Base-by-base conservation (phyloP, 2,888 invertebrate species). In the Acronicta leporina region DNA sequence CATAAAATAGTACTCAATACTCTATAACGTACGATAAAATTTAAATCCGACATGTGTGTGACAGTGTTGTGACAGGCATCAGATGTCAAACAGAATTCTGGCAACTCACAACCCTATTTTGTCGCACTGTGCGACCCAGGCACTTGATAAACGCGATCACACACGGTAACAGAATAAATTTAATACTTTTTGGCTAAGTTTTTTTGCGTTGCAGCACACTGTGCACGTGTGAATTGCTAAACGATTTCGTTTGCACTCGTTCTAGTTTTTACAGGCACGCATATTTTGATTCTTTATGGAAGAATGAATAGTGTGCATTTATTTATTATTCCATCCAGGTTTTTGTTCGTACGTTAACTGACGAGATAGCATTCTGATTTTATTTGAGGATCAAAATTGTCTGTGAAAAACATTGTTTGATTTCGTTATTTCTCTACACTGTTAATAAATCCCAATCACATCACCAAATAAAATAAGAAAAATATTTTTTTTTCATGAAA, bases 51-150 rank as follows among this genome's bases (percentile, higher is more conserved):
- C 77, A 59, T 63, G 66, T 64, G 54, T 54, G 60, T 73, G 76
- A 69, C 77, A 57, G 59, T 76, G 69, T 76, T 76, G 46, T 79
- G 76, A 76, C 76, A 76, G 64, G 49, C 58, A 47, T 77, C 74
- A 73, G 51, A 56, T 69, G 62, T 76, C 62, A 78, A 70, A 70
- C 46, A 38, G n/a, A 54, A 60, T 76, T 73, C 63, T 66, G 57
- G 43, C 51, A 66, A 64, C 63, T 33, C 33, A 53, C 73, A 73
- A 45, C 77, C 79, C 79, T 73, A 76, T 59, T 44, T 67, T 68
- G 46, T 59, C 48, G 51, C 53, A 57, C 57, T 66, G 72, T 75
- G 54, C 54, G 59, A 64, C 51, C 50, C 51, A 52, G 58, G 51
- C 73, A 66, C 63, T 73, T 75, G 68, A 75, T 75, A 50, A 58